Evolutionary conservation across 1,140 invertebrate species (phyloP).

Genomic region (Thalassaphorura encarpata): DNA sequence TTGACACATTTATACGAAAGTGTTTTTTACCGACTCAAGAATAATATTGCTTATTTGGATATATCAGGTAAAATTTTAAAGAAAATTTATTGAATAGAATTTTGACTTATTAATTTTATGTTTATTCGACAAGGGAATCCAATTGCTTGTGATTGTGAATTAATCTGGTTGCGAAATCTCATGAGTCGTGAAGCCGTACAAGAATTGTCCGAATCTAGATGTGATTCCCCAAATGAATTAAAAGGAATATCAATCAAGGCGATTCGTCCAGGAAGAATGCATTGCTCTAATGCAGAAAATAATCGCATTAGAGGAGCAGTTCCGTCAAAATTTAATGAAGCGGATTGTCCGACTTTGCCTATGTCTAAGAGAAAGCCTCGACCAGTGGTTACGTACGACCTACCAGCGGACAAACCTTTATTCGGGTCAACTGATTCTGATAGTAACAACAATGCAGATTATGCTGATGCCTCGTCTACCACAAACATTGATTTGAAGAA

Average conservation of each 20-base stretch:
- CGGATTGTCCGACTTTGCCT: slow-evolving; percentile 18
- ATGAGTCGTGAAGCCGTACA: slow-evolving; percentile 24
- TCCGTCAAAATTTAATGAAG: neutral
- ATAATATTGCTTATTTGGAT: slow-evolving; percentile 69
- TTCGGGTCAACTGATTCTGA: slow-evolving; percentile 8
- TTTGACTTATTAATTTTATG: too few relatives aligned
- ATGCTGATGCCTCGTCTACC: neutral
- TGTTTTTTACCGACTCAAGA: slow-evolving; percentile 61
- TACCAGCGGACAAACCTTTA: slow-evolving; percentile 10
- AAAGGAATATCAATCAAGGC: slow-evolving; percentile 20
- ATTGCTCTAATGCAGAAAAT: slow-evolving; percentile 8
- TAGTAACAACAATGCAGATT: neutral
- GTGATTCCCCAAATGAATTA: slow-evolving; percentile 24
- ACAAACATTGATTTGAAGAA: slow-evolving; percentile 7
- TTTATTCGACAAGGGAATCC: slow-evolving; percentile 55
- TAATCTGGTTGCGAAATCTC: slow-evolving; percentile 55
- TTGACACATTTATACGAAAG: slow-evolving; percentile 60
- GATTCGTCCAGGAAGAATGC: slow-evolving; percentile 23
- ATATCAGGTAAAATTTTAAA: slow-evolving; percentile 72
- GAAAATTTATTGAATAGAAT: too few relatives aligned
- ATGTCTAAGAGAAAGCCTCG: slow-evolving; percentile 23
- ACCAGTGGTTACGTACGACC: slow-evolving; percentile 1
- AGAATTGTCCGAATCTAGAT: slow-evolving; percentile 19
- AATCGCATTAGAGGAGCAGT: slow-evolving; percentile 3
- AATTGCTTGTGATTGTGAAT: slow-evolving; percentile 62